These are phyloP conservation scores for Lomographa bimaculata DNA, from an alignment of 2,888 invertebrate species.

Conservation along the genomic window DNA sequence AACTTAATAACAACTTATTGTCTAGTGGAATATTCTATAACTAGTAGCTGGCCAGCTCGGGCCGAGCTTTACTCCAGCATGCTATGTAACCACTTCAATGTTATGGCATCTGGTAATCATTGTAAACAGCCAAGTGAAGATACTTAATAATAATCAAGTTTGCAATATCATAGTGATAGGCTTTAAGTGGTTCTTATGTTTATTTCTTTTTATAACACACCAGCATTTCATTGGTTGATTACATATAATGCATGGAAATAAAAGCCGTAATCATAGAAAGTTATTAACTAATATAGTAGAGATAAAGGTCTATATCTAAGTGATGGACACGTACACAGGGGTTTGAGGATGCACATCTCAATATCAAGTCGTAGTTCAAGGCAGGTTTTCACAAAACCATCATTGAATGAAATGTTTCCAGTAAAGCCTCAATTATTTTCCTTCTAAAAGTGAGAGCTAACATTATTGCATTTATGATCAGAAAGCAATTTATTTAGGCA, in stretches of 20 bases:
- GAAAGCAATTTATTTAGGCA: neutral
- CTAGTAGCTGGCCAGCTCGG: slow-evolving; percentile 35
- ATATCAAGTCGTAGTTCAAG: slow-evolving; percentile 10
- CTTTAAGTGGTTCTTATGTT: no score
- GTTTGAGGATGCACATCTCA: slow-evolving; percentile 1
- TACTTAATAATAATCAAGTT: no score
- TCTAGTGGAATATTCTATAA: slow-evolving; percentile 75
- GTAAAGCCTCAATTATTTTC: slow-evolving; percentile 19
- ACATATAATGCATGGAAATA: slow-evolving; percentile 9
- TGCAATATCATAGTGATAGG: no score
- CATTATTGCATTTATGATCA: no score
- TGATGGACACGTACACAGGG: no score
- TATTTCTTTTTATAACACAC: no score
- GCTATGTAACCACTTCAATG: slow-evolving; percentile 20
- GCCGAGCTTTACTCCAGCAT: slow-evolving; percentile 20
- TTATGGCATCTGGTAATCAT: no score
- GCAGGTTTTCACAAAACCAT: slow-evolving; percentile 24
- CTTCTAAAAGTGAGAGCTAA: no score
- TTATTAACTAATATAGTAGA: no score
- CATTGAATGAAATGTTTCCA: slow-evolving; percentile 5
- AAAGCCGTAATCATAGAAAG: neutral
- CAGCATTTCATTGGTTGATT: slow-evolving; percentile 3
- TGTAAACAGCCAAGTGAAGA: no score
- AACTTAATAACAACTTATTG: slow-evolving; percentile 81
- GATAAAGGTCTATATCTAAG: no score